Percentiles rank a stretch among this genome's conserved stretches.
phyloP scores from a whole-genome alignment of 2,113 vertebrate genomes.

The human (Homo sapiens) region GRCh38 chr15:96364501-96365000 shows the following conservation, averaged over 20 bases:
- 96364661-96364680: neutral
- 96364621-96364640: slow-evolving; percentile 35
- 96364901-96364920: slow-evolving; percentile 61
- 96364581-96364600: slow-evolving; percentile 29
- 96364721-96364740: neutral
- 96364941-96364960: slow-evolving; percentile 9
- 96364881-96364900: slow-evolving; percentile 60
- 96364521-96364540: neutral
- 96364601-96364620: slow-evolving; percentile 35
- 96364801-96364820: slow-evolving; percentile 55
- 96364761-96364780: neutral
- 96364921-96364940: slow-evolving; percentile 9
- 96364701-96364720: slow-evolving; percentile 31
- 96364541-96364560: neutral
- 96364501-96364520: neutral
- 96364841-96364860: slow-evolving; percentile 76
- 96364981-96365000: slow-evolving; percentile 64
- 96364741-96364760: neutral
- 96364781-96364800: neutral
- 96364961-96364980: slow-evolving; percentile 37
- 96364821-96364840: slow-evolving; percentile 64
- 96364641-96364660: neutral
- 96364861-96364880: slow-evolving; percentile 70
- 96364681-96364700: accelerated
- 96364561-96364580: neutral